Base-by-base conservation (phyloP, 2,797 vertebrate genomes). In the Gymnoscopelus microlampas region DNA sequence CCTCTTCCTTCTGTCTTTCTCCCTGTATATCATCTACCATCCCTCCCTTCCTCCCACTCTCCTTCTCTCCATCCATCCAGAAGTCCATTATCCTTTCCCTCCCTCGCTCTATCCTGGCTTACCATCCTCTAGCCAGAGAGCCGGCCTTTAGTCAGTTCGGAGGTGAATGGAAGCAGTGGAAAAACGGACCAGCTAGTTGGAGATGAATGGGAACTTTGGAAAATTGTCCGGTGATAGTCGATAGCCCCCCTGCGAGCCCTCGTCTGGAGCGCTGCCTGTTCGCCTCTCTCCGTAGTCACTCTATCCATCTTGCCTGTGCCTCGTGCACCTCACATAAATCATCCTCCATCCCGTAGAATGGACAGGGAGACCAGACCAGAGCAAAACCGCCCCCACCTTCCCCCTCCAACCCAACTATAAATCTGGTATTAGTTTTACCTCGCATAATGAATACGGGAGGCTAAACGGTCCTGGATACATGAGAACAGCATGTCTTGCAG, bases 341-440 rank as follows among this genome's bases (percentile, higher is more conserved):
- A 91, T 88, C 82, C 81, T 81, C 79, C 71, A 83, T 89, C 85
- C 63, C 62, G 86, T 71, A 39, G 71, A 44, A 68, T 23, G 35
- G 85, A 88, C 84, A 74, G 61, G 71, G 78, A 74, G 77, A 86
- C 85, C 48, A 50, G 50, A 15, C 12, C 84, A 80, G 79, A 81
- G 78, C 70, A 85, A 88, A 89, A 78, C 78, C 84, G 66, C 78
- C 83, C 83, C 65, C 39, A 44, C 39, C 39, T 44, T 8, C 39
- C 35, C 35, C 35, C 7, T 8, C 35, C 35, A 2, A 8, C 39
- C 39, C 39, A 44, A 44, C 39, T 78, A 90, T 93, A 93, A 93
- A 93, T 92, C 91, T 91, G 89, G 88, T 91, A 83, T 92, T 93
- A 92, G 91, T 92, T 93, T 94, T 91, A 89, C 86, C 88, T 93